Base-by-base conservation (phyloP, 2,888 invertebrate species). In the Eurois occulta region DNA sequence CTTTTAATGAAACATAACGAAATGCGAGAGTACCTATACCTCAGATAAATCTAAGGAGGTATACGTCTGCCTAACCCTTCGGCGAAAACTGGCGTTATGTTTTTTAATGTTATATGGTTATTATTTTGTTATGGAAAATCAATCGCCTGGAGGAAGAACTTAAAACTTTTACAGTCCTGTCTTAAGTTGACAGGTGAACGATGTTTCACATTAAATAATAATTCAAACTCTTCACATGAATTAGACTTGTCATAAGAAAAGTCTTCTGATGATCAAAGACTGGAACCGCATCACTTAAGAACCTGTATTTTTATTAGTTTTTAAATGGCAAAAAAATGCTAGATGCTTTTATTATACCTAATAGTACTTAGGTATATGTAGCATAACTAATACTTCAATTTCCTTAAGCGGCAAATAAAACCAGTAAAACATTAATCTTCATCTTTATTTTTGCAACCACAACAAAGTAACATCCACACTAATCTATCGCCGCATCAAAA, bases 391-490 rank as follows among this genome's bases (percentile, higher is more conserved):
- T 72, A 67, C 16, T 62, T 35, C 16, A 46, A 79, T 67, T 38
- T 24, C 28, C 72, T 21, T 71, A 71, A 52, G n/a, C 21, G 32
- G 16, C 4, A 7, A 55, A 58, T 11, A 28, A 71, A 66, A 46
- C n/a, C 10, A 65, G 62, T 69, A 62, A 28, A 55, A 69, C n/a
- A 35, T 55, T 16, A 13, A 38, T 46, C 24, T 38, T 18, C 11
- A 67, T 52, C 0, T 13, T 68, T 28, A 35, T 43, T 69, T 32
- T 10, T 16, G 10, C 8, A 41, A 0, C 16, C 21, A 66, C 21
- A 13, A 10, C 43, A 55, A 46, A 78, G 43, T 24, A 16, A 18
- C 74, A 82, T 95, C 95, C 94, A 93, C 76, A 87, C 52, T 90
- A 92, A 75, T 48, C 80, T 74, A 65, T 13, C 90, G 69, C 48